A percentile compares a stretch with the other conserved stretches of the same genome.
Conservation (phyloP, 2,797 vertebrate species). For the Enteromius viviparus region DNA sequence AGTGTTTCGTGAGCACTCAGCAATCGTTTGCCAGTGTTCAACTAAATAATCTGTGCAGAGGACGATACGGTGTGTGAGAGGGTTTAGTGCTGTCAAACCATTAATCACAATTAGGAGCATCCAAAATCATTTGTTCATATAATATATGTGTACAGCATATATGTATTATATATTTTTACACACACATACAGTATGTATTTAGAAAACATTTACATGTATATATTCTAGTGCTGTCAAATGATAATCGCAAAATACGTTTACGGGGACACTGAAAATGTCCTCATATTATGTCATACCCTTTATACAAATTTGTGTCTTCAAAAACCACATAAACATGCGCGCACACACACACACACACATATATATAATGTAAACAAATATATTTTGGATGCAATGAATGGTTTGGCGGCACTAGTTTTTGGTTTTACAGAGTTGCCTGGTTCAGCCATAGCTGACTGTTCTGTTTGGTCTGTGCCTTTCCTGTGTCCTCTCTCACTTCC, state of each 20-base stretch:
- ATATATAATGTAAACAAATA: background rate
- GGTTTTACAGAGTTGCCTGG: background rate
- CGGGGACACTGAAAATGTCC: too few relatives aligned
- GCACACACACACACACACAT: too few relatives aligned
- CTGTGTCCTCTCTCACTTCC: slow-evolving; percentile 43
- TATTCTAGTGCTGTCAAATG: background rate
- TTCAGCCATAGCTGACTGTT: background rate
- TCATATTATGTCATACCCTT: too few relatives aligned
- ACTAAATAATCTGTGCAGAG: too few relatives aligned
- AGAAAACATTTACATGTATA: too few relatives aligned
- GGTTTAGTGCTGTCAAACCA: background rate
- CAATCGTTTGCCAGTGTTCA: background rate
- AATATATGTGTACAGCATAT: too few relatives aligned
- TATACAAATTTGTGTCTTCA: too few relatives aligned
- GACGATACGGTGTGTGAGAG: too few relatives aligned
- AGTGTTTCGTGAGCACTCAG: background rate
- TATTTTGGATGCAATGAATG: background rate
- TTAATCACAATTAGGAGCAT: too few relatives aligned
- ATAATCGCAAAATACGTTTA: too few relatives aligned
- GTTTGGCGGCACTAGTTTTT: background rate
- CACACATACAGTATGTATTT: background rate
- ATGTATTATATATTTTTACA: background rate
- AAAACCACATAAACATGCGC: too few relatives aligned
- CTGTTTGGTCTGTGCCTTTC: slow-evolving; percentile 37
- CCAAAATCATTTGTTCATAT: too few relatives aligned